Base-by-base conservation (phyloP, 1,140 invertebrate species). In the Hyposmocoma kahamanoa region DNA sequence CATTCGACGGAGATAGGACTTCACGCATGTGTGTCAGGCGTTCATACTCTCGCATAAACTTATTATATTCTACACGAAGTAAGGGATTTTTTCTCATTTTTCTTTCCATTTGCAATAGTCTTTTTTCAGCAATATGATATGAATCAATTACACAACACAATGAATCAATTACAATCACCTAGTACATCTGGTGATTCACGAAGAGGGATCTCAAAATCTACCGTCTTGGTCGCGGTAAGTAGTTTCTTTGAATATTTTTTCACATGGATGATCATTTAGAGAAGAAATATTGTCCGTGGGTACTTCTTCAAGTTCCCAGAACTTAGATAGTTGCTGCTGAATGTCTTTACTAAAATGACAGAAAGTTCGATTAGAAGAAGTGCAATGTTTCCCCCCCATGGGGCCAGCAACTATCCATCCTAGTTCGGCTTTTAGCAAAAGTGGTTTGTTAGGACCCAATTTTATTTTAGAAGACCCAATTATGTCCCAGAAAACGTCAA, bases 1-100 rank as follows among this genome's bases (percentile, higher is more conserved):
- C 32, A 24, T 24, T 20, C 41, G 22, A 26, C 42, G 22, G 32
- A 6, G 21, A 19, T 19, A 13, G 10, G 10, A 41, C 26, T 32
- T 53, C 47, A 36, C 47, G 48, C 71, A 84, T 80, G 49, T 84
- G 80, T 22, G 67, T 69, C 3, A 86, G 30, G 0, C 43, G n/a
- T 22, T 72, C 30, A 48, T 84, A 86, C 52, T 86, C 80, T 1
- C 46, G 11, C 56, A 86, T 72, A 46, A 75, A 81, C 21, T 62
- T 18, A 0, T 43, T 28, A 44, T 83, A 86, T 22, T 49, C 22
- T 6, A 50, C 8, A 41, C 59, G 54, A 18, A 83, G 56, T 3
- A 46, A 41, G 10, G 53, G 24, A 19, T 56, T 46, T 5, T 48
- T 30, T 22, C 53, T 17, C 17, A 62, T 47, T 42, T 50, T 47